phyloP scores from a whole-genome alignment of 2,113 vertebrate genomes.

The Numenius arquata region DNA sequence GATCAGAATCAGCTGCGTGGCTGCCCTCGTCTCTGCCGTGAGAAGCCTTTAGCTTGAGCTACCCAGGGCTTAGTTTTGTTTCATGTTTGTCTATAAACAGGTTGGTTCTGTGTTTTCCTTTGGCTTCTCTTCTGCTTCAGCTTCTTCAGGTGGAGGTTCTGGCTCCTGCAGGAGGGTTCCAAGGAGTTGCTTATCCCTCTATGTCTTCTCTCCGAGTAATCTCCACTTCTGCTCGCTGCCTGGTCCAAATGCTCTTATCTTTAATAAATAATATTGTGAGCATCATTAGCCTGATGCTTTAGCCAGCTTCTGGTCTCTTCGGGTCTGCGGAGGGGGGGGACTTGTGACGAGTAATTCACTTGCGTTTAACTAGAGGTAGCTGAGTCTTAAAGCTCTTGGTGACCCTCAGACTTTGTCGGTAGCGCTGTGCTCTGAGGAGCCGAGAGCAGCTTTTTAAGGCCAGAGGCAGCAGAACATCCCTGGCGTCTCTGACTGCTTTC shows the following conservation, averaged over 20 bases:
- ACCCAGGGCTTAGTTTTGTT: background rate
- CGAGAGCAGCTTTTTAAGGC: background rate
- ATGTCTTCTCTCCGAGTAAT: background rate
- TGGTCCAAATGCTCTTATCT: background rate
- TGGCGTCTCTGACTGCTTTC: background rate
- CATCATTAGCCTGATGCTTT: too few relatives aligned
- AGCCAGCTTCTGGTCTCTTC: background rate
- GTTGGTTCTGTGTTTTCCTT: background rate
- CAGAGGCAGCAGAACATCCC: background rate
- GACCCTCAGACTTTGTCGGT: background rate
- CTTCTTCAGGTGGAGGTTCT: background rate
- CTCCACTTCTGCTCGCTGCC: background rate
- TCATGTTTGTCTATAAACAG: background rate
- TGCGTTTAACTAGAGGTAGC: background rate
- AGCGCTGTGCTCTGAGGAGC: background rate
- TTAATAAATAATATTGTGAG: background rate
- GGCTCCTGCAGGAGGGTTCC: background rate
- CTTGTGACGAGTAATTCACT: background rate
- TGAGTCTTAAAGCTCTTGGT: background rate
- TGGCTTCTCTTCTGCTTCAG: background rate
- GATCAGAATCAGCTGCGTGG: background rate
- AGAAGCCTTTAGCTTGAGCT: background rate
- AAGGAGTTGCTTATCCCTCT: background rate
- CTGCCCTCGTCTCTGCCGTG: background rate
- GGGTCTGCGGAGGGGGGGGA: background rate